These are phyloP conservation scores for Tympanuchus pallidicinctus DNA, from an alignment of 2,113 vertebrate species.

Conservation along the genomic window DNA sequence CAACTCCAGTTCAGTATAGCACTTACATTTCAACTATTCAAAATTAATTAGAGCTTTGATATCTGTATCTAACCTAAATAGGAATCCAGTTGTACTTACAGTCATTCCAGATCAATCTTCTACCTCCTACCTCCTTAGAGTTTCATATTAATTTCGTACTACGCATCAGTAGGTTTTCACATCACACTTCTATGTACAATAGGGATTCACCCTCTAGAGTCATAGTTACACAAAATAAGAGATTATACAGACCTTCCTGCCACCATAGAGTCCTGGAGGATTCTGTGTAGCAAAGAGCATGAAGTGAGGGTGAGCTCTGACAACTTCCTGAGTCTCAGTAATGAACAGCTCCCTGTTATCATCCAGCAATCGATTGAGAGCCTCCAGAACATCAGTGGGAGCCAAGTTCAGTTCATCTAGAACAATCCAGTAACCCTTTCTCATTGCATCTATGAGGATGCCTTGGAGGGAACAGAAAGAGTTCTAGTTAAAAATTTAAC, in stretches of 20 bases:
- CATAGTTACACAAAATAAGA: neutral
- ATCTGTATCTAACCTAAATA: neutral
- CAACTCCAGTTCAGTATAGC: neutral
- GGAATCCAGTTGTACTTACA: neutral
- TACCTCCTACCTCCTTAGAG: neutral
- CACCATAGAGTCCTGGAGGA: constrained; percentile 95
- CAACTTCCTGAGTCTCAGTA: constrained; percentile 95
- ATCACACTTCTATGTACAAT: fast-evolving
- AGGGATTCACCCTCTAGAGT: neutral
- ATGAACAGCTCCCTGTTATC: constrained; percentile 97
- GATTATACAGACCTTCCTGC: constrained; percentile 88
- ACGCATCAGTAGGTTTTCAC: neutral
- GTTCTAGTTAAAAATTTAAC: neutral
- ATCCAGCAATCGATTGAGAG: constrained; percentile 93
- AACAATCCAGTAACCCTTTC: constrained; percentile 97
- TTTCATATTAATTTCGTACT: neutral
- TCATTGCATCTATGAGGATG: constrained; percentile 95
- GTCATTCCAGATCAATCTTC: neutral
- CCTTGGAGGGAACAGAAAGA: constrained; percentile 75
- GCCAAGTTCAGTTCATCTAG: constrained; percentile 97
- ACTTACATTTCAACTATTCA: neutral
- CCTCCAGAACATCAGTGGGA: constrained; percentile 96
- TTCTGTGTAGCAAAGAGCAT: constrained; percentile 99
- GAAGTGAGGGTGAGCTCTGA: constrained; percentile 93
- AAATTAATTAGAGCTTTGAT: neutral